These are phyloP conservation scores for Motacilla tschutschensis DNA, from an alignment of 2,113 vertebrate species.

Conservation along the genomic window DNA sequence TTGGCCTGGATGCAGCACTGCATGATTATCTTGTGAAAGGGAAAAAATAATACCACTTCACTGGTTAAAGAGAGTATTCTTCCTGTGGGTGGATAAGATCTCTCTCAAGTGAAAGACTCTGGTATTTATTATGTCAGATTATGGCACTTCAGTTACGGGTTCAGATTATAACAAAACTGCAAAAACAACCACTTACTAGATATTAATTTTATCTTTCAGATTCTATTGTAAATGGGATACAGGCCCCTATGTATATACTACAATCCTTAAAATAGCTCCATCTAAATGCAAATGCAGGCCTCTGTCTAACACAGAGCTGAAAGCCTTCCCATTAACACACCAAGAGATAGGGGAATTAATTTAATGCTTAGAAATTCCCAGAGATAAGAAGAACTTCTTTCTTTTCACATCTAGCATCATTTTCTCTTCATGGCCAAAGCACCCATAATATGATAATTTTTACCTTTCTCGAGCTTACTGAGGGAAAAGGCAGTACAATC, in stretches of 20 bases:
- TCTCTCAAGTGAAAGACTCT: constrained; percentile 30
- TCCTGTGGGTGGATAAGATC: constrained; percentile 20
- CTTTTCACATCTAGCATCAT: constrained; percentile 59
- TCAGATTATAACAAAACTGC: constrained; percentile 47
- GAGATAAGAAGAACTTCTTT: constrained; percentile 69
- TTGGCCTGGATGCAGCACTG: neutral
- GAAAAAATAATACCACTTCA: constrained; percentile 12
- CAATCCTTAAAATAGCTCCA: constrained; percentile 72
- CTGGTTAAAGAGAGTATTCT: neutral
- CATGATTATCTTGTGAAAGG: neutral
- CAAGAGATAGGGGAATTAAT: constrained; percentile 76
- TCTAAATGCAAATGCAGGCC: constrained; percentile 81
- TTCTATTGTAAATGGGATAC: constrained; percentile 68
- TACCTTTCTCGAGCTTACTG: constrained; percentile 65
- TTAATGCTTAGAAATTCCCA: constrained; percentile 72
- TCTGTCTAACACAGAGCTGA: constrained; percentile 68
- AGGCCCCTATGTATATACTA: constrained; percentile 27
- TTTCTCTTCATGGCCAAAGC: constrained; percentile 70
- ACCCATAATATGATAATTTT: constrained; percentile 71
- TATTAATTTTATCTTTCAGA: constrained; percentile 72
- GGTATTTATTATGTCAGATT: constrained; percentile 51
- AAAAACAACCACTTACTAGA: constrained; percentile 65
- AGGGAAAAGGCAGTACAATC: constrained; percentile 55
- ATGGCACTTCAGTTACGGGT: constrained; percentile 41
- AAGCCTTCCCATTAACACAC: constrained; percentile 73